These are phyloP conservation scores for Toxotes chatareus DNA, from an alignment of 2,113 vertebrate species.

Conservation along the genomic window DNA sequence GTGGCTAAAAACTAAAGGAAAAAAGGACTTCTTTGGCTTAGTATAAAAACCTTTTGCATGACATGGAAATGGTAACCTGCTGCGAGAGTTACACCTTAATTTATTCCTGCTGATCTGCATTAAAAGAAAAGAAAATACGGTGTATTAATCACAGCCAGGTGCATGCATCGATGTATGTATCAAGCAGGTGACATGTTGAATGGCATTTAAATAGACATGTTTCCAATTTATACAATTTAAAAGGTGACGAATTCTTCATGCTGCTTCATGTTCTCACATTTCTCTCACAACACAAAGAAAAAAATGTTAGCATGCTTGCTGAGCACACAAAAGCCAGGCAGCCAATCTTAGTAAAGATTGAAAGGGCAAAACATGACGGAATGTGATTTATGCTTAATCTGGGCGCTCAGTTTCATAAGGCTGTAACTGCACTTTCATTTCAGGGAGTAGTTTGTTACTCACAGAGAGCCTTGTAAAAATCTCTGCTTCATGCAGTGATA, in stretches of 20 bases:
- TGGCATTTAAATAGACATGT: neutral
- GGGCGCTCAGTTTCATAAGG: constrained; percentile 68
- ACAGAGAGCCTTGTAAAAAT: constrained; percentile 62
- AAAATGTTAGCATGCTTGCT: constrained; percentile 29
- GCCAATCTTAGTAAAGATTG: constrained; percentile 57
- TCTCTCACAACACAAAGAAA: constrained; percentile 18
- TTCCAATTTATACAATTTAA: constrained; percentile 30
- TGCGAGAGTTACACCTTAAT: neutral
- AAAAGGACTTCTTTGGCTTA: neutral
- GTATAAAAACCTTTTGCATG: neutral
- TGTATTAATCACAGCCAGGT: constrained; percentile 1
- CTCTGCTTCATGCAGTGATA: constrained; percentile 48
- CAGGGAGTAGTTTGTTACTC: constrained; percentile 70
- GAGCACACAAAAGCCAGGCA: constrained; percentile 58
- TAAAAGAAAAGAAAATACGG: neutral
- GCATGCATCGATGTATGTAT: constrained; percentile 9
- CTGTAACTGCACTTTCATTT: constrained; percentile 77
- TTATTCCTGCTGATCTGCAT: neutral
- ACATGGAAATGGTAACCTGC: neutral
- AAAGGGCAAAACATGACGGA: constrained; percentile 51
- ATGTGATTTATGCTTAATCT: constrained; percentile 73
- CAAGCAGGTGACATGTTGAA: neutral
- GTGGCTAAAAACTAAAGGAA: neutral
- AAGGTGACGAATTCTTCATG: neutral
- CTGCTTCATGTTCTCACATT: constrained; percentile 39